Evolutionary conservation across 2,797 vertebrate species (phyloP).

Genomic region (Jordanella pulchra): DNA sequence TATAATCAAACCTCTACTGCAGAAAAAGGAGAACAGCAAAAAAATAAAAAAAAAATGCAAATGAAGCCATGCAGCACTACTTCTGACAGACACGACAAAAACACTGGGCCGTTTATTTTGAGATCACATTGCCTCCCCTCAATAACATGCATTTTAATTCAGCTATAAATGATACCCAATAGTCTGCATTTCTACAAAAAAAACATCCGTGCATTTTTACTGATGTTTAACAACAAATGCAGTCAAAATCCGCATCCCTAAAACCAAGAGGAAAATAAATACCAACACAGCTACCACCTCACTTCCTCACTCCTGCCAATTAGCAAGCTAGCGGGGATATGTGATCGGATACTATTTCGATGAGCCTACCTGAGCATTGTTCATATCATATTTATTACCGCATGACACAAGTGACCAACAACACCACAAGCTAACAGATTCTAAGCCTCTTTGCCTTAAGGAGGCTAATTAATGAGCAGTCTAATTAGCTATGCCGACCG

Average conservation of each 20-base stretch:
- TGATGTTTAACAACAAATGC: conserved; percentile 19
- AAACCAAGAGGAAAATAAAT: conserved; percentile 58
- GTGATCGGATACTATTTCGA: conserved; percentile 56
- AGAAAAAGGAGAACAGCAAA: conserved; percentile 13
- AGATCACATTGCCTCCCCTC: conserved; percentile 24
- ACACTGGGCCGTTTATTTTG: conserved; percentile 7
- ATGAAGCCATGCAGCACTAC: conserved; percentile 19
- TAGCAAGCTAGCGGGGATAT: conserved; percentile 79
- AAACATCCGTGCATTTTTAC: conserved; percentile 4
- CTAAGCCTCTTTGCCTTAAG: conserved; percentile 25
- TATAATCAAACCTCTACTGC: neutral
- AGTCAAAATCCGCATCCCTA: conserved; percentile 21
- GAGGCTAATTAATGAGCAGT: conserved; percentile 78
- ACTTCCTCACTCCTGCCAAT: conserved; percentile 81
- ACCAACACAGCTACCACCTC: conserved; percentile 69
- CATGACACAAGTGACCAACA: conserved; percentile 23
- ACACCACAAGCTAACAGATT: conserved; percentile 17
- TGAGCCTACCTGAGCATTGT: conserved; percentile 40
- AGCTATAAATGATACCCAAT: neutral
- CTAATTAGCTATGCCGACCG: conserved; percentile 80
- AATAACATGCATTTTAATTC: neutral
- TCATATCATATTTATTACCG: conserved; percentile 22
- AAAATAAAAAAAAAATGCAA: conserved; percentile 3
- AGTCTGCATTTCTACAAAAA: neutral
- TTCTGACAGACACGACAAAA: conserved; percentile 4